phyloP scores from a whole-genome alignment of 2,113 vertebrate species.

The Otis tarda region DNA sequence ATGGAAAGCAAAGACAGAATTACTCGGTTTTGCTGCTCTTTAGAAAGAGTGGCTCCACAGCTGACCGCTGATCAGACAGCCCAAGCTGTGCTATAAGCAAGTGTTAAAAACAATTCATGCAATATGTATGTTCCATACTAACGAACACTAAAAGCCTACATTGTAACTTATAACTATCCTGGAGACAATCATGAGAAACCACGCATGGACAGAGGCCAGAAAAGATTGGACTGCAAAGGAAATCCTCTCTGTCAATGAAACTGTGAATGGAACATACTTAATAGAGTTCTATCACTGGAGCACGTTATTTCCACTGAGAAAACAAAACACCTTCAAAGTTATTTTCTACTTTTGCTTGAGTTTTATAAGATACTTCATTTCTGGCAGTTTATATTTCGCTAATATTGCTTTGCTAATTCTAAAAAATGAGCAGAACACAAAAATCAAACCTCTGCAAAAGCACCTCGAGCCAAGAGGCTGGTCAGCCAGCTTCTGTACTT shows the following conservation, averaged over 20 bases:
- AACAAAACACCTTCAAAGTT: not conserved
- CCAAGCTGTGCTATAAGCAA: not conserved
- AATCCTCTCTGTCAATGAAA: not conserved
- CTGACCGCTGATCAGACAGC: not conserved
- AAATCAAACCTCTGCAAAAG: not conserved
- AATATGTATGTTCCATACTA: not conserved
- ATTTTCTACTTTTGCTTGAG: not conserved
- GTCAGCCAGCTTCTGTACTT: not conserved
- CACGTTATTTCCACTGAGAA: not conserved
- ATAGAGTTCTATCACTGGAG: not conserved
- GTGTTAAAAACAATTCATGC: not conserved
- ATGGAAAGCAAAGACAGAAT: not conserved
- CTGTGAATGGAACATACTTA: not conserved
- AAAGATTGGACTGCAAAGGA: not conserved
- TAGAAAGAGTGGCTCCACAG: not conserved
- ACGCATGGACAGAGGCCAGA: not conserved
- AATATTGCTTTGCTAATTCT: not conserved
- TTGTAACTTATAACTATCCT: not conserved
- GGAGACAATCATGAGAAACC: not conserved
- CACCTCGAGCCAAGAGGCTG: not conserved
- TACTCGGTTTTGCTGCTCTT: not conserved
- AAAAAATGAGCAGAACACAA: not conserved
- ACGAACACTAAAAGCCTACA: not conserved
- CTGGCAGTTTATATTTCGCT: not conserved
- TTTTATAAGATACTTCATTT: not conserved